Conservation (phyloP, 1,140 invertebrate species). For the Nymphalis io region DNA sequence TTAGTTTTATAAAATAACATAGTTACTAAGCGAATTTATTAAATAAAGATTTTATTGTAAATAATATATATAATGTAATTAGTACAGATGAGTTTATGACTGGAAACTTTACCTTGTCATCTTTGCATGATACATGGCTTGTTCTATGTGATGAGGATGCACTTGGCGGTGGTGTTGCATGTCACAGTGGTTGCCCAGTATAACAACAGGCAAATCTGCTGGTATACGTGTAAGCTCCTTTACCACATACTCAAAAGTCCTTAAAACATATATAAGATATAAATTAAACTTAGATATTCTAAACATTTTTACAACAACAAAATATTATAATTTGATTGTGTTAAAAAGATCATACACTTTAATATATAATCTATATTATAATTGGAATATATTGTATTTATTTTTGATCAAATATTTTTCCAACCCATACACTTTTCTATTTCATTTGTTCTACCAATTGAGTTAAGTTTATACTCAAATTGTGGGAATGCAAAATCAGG, state of each 20-base stretch:
- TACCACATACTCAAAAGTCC: conserved; percentile 97
- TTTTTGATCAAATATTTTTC: no score
- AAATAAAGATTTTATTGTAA: no score
- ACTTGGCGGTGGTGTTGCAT: conserved; percentile 96
- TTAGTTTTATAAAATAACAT: no score
- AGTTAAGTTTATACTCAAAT: no score
- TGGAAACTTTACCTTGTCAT: conserved; percentile 55
- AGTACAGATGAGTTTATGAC: background rate
- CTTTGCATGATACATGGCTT: conserved; percentile 68
- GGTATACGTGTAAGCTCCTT: conserved; percentile 93
- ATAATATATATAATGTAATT: background rate
- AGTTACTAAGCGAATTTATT: no score
- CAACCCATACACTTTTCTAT: no score
- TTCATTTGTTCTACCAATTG: no score
- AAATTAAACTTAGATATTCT: background rate
- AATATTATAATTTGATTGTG: background rate
- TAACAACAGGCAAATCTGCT: conserved; percentile 92
- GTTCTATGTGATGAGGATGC: conserved; percentile 81
- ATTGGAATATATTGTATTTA: no score
- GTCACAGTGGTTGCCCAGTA: conserved; percentile 97
- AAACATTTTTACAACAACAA: background rate
- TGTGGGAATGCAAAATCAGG: no score
- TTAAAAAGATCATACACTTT: no score
- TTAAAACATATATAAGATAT: conserved; percentile 58
- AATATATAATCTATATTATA: no score